phyloP scores from a whole-genome alignment of 2,113 vertebrate genomes.

The Galeopterus variegatus region DNA sequence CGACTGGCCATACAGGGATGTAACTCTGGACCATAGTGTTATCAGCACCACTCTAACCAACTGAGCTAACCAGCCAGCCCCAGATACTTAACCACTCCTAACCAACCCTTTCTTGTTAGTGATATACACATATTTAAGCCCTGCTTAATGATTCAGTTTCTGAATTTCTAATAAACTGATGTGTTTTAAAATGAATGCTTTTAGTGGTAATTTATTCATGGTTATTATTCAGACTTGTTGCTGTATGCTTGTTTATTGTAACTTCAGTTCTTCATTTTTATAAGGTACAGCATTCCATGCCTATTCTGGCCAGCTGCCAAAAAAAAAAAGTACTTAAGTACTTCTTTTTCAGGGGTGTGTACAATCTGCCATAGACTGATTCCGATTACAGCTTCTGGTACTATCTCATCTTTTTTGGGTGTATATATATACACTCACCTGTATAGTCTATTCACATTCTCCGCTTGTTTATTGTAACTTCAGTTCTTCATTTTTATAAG shows the following conservation, averaged over 20 bases:
- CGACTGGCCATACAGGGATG: no score
- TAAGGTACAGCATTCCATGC: no score
- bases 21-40: no score
- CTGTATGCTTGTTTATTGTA: constrained; percentile 37
- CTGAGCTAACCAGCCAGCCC: no score
- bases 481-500: constrained; percentile 2
- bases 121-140: neutral
- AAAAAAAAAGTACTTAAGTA: no score
- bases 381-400: neutral
- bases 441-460: neutral
- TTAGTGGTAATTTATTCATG: neutral
- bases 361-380: neutral
- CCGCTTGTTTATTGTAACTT: constrained; percentile 16
- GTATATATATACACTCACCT: neutral
- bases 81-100: neutral
- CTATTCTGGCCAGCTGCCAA: no score
- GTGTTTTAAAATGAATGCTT: neutral
- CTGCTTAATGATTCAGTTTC: neutral
- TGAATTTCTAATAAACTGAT: constrained; percentile 8
- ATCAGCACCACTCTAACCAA: no score
- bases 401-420: neutral
- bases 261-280: constrained; percentile 25
- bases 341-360: constrained; percentile 15
- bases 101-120: neutral
- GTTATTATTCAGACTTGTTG: neutral